Evolutionary conservation across 1,140 invertebrate genomes (phyloP), one percentile per base, ranked within the genome.

Genomic region (Diachasmimorpha longicaudata): DNA sequence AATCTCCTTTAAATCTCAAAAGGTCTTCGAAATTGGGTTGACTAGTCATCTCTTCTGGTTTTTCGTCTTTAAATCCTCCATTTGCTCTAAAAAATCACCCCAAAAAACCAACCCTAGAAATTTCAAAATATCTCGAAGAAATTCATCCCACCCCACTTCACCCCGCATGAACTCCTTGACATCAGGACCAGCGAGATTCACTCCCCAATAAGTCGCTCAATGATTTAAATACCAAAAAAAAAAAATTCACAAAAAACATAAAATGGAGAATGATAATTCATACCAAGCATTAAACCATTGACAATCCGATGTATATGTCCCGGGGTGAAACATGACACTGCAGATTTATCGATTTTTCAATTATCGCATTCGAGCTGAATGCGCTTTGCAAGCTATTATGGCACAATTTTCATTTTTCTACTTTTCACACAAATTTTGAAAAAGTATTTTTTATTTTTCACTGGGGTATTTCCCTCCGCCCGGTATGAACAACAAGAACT

Each of bases 241-340:
- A 8, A 23, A 63, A 23, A 6, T 11, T 5, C 9, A 10, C 58
- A 63, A 63, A n/a, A 58, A 21, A 4, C 9, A 63, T 0, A 63
- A 63, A 63, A 52, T 52, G 48, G 14, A 63, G 19, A 63, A 63
- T 25, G 14, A 63, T 23, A 25, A 63, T 23, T 25, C 19, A 63
- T 63, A 23, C 58, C 19, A 63, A 55, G 48, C 58, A 63, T 63
- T 63, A 36, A 25, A 37, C 73, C 73, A 75, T 75, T 75, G 73
- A 75, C 73, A 75, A 75, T 75, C 73, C 48, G 21, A 70, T 39
- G 23, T 69, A 52, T 31, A 13, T 46, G 23, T 48, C 39, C 39
- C 21, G 37, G 31, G 31, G 39, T 23, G 16, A 9, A 23, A 31
- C 19, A 23, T 21, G 68, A 31, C 19, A 42, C 14, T 21, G 36